Evolutionary conservation across 2,113 vertebrate genomes (phyloP).

Genomic region (Corydoras maculifer): DNA sequence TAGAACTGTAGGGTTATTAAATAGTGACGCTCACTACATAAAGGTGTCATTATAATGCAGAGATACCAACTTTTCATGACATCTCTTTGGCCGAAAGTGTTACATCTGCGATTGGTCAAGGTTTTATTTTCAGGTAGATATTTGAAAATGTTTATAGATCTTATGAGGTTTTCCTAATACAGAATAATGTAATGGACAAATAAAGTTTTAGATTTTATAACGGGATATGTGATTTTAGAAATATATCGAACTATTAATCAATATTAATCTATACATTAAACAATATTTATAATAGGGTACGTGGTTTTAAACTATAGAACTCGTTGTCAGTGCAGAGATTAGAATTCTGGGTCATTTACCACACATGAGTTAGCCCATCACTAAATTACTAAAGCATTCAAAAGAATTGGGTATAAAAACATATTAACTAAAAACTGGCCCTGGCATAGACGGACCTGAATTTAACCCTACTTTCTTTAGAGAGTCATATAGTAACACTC

Average conservation of each 20-base stretch:
- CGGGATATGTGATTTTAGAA: too few relatives aligned
- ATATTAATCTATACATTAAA: slow-evolving; percentile 36
- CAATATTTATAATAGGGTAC: slow-evolving; percentile 9
- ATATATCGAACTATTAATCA: too few relatives aligned
- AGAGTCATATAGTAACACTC: slow-evolving; percentile 17
- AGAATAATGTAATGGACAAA: too few relatives aligned
- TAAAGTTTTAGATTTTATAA: too few relatives aligned
- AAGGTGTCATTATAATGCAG: slow-evolving; percentile 29
- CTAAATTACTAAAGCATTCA: slow-evolving; percentile 1
- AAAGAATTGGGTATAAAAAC: neutral
- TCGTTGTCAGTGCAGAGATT: neutral
- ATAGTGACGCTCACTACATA: slow-evolving; percentile 23
- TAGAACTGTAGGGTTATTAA: slow-evolving; percentile 13
- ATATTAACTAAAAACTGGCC: neutral
- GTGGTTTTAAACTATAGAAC: neutral
- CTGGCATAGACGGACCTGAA: neutral
- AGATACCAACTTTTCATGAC: slow-evolving; percentile 22
- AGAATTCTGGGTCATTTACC: slow-evolving; percentile 17
- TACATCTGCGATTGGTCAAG: slow-evolving; percentile 2
- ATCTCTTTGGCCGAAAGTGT: slow-evolving; percentile 13
- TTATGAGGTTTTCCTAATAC: too few relatives aligned
- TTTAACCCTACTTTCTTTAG: slow-evolving; percentile 12
- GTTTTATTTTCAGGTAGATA: slow-evolving; percentile 7
- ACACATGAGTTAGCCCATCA: slow-evolving; percentile 6
- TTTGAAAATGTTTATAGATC: slow-evolving; percentile 4